These are phyloP conservation scores for Mythimna pallens DNA, from an alignment of 2,888 invertebrate genomes.

Conservation along the genomic window DNA sequence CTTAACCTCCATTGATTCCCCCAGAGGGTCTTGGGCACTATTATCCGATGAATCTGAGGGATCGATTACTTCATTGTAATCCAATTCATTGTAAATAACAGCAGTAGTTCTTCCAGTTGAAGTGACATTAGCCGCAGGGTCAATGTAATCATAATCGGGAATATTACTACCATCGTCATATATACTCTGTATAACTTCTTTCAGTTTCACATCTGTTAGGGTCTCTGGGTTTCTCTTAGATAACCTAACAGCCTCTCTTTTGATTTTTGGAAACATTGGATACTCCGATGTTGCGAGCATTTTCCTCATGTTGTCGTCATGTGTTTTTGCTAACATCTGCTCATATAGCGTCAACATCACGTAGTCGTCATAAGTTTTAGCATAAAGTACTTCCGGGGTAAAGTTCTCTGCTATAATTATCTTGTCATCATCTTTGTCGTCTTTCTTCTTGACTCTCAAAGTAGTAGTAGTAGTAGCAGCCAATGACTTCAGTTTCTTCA, in stretches of 20 bases:
- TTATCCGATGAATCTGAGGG: not conserved
- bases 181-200: conserved; percentile 60
- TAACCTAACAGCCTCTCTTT: conserved; percentile 46
- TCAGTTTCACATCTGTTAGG: conserved; percentile 61
- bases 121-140: conserved; percentile 25
- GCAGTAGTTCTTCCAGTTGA: not conserved
- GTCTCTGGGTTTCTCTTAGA: conserved; percentile 68
- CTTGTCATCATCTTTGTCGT: conserved; percentile 7
- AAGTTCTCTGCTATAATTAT: conserved; percentile 19
- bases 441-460: conserved; percentile 29
- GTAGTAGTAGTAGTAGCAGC: not conserved
- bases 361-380: conserved; percentile 71
- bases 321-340: conserved; percentile 73
- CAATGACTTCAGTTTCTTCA: not conserved
- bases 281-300: conserved; percentile 65
- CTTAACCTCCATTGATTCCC: not conserved
- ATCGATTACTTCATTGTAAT: conserved; percentile 12
- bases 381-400: conserved; percentile 9
- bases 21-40: not conserved
- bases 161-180: conserved; percentile 65
- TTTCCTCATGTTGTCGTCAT: conserved; percentile 72
- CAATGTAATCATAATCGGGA: conserved; percentile 62
- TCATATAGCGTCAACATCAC: conserved; percentile 76
- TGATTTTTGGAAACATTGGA: conserved; percentile 27
- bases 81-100: conserved; percentile 1